Evolutionary conservation across 2,888 invertebrate species (phyloP).

Genomic region (Heliconius charithonia): DNA sequence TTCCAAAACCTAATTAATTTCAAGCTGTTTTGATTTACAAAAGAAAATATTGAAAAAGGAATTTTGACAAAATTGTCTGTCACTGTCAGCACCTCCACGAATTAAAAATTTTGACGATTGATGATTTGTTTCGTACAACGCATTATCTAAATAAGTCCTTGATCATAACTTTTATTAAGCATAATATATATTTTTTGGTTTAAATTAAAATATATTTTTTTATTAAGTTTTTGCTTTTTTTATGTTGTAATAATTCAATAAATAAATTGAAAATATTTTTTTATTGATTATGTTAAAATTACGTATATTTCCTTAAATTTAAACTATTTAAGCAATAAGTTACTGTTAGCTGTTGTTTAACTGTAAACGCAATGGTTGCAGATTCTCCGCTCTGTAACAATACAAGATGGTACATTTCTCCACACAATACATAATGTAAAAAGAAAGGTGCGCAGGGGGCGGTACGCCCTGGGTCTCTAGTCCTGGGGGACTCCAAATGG

Average conservation of each 20-base stretch:
- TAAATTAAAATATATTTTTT: background rate
- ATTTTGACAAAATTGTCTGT: constrained; percentile 68
- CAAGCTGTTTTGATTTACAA: constrained; percentile 43
- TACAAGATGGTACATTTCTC: too few species aligned
- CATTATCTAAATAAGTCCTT: background rate
- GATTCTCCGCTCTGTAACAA: background rate
- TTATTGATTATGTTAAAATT: too few species aligned
- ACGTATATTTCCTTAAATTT: too few species aligned
- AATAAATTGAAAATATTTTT: too few species aligned
- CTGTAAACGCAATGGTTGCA: background rate
- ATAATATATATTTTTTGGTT: background rate
- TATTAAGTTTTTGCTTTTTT: too few species aligned
- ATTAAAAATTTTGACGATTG: constrained; percentile 48
- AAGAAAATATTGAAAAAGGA: constrained; percentile 55
- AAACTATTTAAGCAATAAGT: too few species aligned
- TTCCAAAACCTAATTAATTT: constrained; percentile 33
- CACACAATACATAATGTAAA: too few species aligned
- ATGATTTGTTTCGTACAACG: constrained; percentile 24
- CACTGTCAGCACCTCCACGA: constrained; percentile 68
- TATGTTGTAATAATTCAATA: too few species aligned
- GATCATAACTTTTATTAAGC: background rate
- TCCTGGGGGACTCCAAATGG: too few species aligned
- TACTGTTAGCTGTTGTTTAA: too few species aligned
- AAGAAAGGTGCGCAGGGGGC: too few species aligned
- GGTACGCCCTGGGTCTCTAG: too few species aligned